Base-by-base conservation (phyloP, 2,797 vertebrate species). In the Chanos chanos region DNA sequence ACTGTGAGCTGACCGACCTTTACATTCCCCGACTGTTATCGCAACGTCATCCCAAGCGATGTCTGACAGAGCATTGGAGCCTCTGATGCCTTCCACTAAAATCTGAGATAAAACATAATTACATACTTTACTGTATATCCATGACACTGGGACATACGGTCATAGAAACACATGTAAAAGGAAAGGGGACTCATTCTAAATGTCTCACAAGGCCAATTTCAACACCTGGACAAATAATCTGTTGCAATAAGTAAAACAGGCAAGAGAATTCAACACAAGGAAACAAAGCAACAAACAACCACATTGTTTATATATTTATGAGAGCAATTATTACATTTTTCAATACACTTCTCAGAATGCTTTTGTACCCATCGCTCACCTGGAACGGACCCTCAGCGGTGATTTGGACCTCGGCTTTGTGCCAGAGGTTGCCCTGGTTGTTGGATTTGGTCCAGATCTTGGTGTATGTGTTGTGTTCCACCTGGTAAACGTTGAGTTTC, bases 1-100 rank as follows among this genome's bases (percentile, higher is more conserved):
- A n/a, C n/a, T n/a, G n/a, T n/a, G n/a, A n/a, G n/a, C 1, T 55
- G 19, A 28, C 28, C 65, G 33, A 93, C 91, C 84, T 85, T 50
- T 25, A 58, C 92, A 94, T 67, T 45, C 66, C 54, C 90, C 88
- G 13, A 66, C 34, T 6, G 66, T 51, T 30, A 93, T 44, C 24
- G 83, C 83, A 48, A 93, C 58, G 37, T 94, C 93, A 81, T 94
- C 93, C 57, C 92, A 59, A 1, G 92, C 89, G 36, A 93, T 7
- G 51, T 93, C 86, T 5, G 91, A 92, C 7, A 10, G 21, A 60
- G 7, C 9, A 47, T 78, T 70, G 31, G 90, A 87, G 34, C 92
- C 92, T 54, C 85, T 73, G 64, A 90, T 81, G 44, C 85, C 93
- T 58, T 92, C 90, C 27, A 92, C 18, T 30, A 92, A 73, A 39